A percentile compares a stretch with the other conserved stretches of the same genome.
phyloP scores from a whole-genome alignment of 2,113 vertebrate genomes.

The Sinocyclocheilus grahami region DNA sequence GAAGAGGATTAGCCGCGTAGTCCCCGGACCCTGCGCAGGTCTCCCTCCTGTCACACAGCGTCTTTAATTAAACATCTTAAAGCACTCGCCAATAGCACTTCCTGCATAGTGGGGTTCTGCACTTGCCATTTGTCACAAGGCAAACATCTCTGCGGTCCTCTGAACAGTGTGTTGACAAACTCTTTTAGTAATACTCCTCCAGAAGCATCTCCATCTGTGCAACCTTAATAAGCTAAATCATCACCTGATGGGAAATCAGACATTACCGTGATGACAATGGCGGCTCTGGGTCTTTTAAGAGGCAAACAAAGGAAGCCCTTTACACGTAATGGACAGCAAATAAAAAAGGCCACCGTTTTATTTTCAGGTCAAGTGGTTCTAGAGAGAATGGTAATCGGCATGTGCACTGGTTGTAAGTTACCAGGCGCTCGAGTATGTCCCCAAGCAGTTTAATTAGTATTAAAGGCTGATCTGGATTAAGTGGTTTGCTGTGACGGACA shows the following conservation, averaged over 20 bases:
- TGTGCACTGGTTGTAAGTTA: constrained; percentile 37
- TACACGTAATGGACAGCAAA: neutral
- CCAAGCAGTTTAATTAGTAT: constrained; percentile 65
- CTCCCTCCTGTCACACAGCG: constrained; percentile 67
- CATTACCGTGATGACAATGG: constrained; percentile 27
- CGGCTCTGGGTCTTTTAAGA: constrained; percentile 36
- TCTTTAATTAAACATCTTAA: constrained; percentile 81
- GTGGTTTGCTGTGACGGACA: constrained; percentile 50
- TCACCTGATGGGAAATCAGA: constrained; percentile 44
- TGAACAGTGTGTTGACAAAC: constrained; percentile 10
- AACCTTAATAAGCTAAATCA: constrained; percentile 53
- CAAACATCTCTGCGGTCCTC: constrained; percentile 25
- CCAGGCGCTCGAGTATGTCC: constrained; percentile 39
- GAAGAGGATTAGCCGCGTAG: constrained; percentile 70
- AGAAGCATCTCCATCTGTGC: constrained; percentile 31
- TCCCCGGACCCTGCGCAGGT: constrained; percentile 64
- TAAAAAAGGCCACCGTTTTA: constrained; percentile 47
- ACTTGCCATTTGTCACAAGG: constrained; percentile 41
- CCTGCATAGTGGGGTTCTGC: constrained; percentile 42
- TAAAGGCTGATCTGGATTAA: constrained; percentile 64
- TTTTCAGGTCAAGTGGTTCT: constrained; percentile 55
- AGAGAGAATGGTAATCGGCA: constrained; percentile 51
- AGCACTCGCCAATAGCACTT: constrained; percentile 60
- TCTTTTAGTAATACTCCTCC: constrained; percentile 38
- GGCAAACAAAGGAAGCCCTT: constrained; percentile 11